Conservation (phyloP, 2,797 vertebrate species). For the Fratercula arctica region DNA sequence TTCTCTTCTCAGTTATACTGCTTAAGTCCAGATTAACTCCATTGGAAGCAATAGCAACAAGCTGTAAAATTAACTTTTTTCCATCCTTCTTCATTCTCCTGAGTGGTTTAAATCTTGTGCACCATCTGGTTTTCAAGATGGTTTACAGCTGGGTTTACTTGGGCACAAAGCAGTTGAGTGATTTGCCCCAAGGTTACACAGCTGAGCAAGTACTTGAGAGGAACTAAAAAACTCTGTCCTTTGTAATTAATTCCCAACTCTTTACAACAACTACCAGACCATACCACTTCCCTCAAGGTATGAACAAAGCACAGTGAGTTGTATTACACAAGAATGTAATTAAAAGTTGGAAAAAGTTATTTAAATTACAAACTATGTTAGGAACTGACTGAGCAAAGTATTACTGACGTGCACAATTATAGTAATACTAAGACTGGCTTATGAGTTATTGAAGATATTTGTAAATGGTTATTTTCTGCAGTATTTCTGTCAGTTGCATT, state of each 20-base stretch:
- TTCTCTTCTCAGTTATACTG: not conserved
- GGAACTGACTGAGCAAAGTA: not conserved
- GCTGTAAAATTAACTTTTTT: not conserved
- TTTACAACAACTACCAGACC: not conserved
- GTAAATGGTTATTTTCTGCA: not conserved
- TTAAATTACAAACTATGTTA: not conserved
- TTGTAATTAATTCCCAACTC: not conserved
- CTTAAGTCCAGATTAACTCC: not conserved
- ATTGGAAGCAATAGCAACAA: not conserved
- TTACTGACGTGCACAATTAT: not conserved
- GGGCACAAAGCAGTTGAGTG: slow-evolving; percentile 36
- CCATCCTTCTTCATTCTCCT: not conserved
- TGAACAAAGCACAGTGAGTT: not conserved
- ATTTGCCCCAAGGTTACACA: slow-evolving; percentile 43
- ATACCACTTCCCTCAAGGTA: not conserved
- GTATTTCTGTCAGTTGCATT: not conserved
- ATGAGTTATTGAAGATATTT: not conserved
- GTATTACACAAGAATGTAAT: not conserved
- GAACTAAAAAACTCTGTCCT: not conserved
- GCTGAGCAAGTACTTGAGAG: slow-evolving; percentile 24
- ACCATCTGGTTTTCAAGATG: slow-evolving; percentile 52
- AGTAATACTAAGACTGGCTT: not conserved
- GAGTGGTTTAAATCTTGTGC: not conserved
- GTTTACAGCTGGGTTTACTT: slow-evolving; percentile 35
- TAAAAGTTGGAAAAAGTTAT: not conserved